Evolutionary conservation across 2,797 vertebrate species (phyloP).

Genomic region (Sebastes hubbsi): DNA sequence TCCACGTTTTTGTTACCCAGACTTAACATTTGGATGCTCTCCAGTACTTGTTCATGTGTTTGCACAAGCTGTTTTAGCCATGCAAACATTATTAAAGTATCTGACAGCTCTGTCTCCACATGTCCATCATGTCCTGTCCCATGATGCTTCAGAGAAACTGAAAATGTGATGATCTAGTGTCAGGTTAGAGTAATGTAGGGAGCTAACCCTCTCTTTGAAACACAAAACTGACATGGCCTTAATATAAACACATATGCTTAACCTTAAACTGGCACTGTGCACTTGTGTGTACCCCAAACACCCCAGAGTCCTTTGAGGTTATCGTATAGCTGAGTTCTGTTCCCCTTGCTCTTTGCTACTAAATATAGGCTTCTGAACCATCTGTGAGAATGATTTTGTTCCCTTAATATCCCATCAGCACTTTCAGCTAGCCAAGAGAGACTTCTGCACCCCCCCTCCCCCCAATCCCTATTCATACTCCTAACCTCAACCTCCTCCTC

Average conservation of each 20-base stretch:
- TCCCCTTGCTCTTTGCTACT: conserved; percentile 73
- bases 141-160: conserved; percentile 24
- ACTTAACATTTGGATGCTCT: background rate
- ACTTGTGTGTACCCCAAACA: conserved; percentile 65
- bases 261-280: conserved; percentile 30
- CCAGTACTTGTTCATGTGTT: background rate
- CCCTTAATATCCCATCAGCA: conserved; percentile 93
- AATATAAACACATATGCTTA: conserved; percentile 25
- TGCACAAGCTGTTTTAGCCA: background rate
- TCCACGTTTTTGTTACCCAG: no score
- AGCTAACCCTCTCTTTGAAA: conserved; percentile 36
- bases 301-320: conserved; percentile 66
- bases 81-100: background rate
- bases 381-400: conserved; percentile 89
- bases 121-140: background rate
- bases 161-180: conserved; percentile 60
- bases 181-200: conserved; percentile 30
- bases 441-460: conserved; percentile 52
- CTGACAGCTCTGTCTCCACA: conserved; percentile 10
- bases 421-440: conserved; percentile 86
- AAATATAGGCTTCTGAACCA: conserved; percentile 92
- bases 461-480: conserved; percentile 65
- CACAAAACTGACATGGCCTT: conserved; percentile 21
- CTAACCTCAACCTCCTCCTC: conserved; percentile 54
- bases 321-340: conserved; percentile 72